Conservation (phyloP, 2,888 invertebrate genomes). For the Catocala fraxini region DNA sequence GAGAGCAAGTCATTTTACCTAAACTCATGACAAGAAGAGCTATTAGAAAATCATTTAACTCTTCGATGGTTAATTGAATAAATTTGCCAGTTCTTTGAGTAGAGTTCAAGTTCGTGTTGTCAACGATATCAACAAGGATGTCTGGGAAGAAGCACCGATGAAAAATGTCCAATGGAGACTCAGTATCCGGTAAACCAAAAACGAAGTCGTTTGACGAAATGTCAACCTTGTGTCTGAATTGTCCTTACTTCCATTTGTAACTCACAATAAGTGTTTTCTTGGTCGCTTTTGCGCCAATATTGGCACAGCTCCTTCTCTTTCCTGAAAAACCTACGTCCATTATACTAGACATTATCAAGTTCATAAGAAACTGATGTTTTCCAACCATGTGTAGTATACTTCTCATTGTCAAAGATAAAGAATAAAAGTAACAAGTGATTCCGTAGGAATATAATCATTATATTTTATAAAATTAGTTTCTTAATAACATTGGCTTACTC, state of each 20-base stretch:
- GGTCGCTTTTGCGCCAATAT: conserved; percentile 7
- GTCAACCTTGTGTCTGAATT: conserved; percentile 1
- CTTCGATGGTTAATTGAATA: conserved; percentile 36
- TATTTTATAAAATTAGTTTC: too few relatives aligned
- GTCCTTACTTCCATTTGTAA: background rate
- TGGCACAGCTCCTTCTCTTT: too few relatives aligned
- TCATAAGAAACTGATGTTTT: too few relatives aligned
- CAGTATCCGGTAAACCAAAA: conserved; percentile 18
- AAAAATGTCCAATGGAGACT: conserved; percentile 17
- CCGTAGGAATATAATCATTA: too few relatives aligned
- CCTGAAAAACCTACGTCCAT: too few relatives aligned
- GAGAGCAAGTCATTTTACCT: conserved; percentile 35
- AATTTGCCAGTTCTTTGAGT: conserved; percentile 38
- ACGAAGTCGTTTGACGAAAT: conserved; percentile 14
- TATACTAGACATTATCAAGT: too few relatives aligned
- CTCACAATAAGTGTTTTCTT: conserved; percentile 21
- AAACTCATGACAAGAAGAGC: conserved; percentile 52
- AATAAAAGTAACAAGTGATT: too few relatives aligned
- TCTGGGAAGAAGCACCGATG: conserved; percentile 3
- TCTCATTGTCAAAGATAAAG: too few relatives aligned
- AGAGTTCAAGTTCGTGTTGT: conserved; percentile 14
- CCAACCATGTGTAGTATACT: too few relatives aligned
- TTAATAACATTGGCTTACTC: too few relatives aligned
- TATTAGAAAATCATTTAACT: conserved; percentile 46
- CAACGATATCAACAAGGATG: conserved; percentile 14